Evolutionary conservation across 2,113 vertebrate species (phyloP).

Genomic region (Ptychochromis oligacanthus): DNA sequence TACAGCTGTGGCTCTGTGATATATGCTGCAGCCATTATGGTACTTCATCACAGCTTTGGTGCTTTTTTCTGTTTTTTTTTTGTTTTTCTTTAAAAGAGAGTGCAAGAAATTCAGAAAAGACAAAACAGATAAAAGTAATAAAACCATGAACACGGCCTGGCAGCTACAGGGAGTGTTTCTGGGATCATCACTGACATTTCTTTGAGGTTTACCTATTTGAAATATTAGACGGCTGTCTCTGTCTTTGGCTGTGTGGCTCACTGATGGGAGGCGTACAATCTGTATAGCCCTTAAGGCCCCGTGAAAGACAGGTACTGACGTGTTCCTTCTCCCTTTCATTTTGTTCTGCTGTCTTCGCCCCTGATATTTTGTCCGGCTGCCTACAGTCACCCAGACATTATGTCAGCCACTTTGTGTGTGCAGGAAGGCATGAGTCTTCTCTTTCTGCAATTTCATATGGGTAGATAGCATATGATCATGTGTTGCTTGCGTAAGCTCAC

Average conservation of each 20-base stretch:
- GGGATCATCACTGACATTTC: conserved; percentile 40
- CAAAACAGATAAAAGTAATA: conserved; percentile 8
- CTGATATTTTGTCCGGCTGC: conserved; percentile 15
- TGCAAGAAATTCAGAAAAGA: not conserved
- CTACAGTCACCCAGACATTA: conserved; percentile 20
- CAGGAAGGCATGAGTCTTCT: not conserved
- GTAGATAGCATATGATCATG: conserved; percentile 11
- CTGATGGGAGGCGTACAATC: conserved; percentile 13
- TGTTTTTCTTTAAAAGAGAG: not conserved
- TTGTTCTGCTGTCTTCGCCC: conserved; percentile 23
- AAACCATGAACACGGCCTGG: not conserved
- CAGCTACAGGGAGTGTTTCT: conserved; percentile 3
- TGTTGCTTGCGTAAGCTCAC: conserved; percentile 14
- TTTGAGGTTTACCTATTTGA: conserved; percentile 45
- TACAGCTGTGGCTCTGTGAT: conserved; percentile 50
- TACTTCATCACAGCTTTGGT: conserved; percentile 29
- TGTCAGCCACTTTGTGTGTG: conserved; percentile 35
- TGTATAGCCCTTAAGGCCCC: conserved; percentile 17
- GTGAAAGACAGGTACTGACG: conserved; percentile 44
- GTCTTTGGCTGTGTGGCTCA: not conserved
- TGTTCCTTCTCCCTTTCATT: conserved; percentile 37
- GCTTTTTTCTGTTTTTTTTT: not conserved
- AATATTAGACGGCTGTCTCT: conserved; percentile 36
- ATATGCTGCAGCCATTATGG: conserved; percentile 14
- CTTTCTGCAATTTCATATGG: conserved; percentile 8